These are phyloP conservation scores for Sycophila texana DNA, from an alignment of 2,888 invertebrate genomes.

Conservation along the genomic window DNA sequence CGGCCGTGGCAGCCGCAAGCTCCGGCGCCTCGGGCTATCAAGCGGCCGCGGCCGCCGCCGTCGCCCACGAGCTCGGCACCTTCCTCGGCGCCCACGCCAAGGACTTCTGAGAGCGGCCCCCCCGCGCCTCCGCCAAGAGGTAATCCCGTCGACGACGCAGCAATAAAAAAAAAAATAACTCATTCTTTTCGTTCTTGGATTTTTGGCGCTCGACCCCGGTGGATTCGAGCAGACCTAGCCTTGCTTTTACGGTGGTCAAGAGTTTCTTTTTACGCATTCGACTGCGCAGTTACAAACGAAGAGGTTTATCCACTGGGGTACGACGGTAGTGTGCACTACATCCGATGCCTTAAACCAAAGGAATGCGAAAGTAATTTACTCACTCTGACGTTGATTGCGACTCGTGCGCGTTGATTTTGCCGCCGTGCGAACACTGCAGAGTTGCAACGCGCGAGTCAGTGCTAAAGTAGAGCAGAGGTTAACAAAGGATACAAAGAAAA, in stretches of 20 bases:
- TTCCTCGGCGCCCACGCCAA: constrained; percentile 72
- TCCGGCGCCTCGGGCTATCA: constrained; percentile 42
- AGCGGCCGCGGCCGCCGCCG: constrained; percentile 48
- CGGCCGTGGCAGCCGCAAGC: constrained; percentile 45
- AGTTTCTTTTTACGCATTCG: no score
- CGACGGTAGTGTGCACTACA: constrained; percentile 45
- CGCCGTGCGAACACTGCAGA: not conserved
- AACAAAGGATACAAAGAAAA: constrained; percentile 31
- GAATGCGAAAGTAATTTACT: constrained; percentile 54
- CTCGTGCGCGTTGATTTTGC: no score
- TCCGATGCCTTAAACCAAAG: constrained; percentile 57
- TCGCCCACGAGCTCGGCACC: constrained; percentile 70
- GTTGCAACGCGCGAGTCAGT: not conserved
- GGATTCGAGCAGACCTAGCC: no score
- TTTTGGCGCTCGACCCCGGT: no score
- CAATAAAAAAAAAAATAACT: not conserved
- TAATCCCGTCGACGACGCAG: constrained; percentile 58
- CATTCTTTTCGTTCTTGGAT: no score
- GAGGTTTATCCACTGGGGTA: constrained; percentile 56
- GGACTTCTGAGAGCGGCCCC: constrained; percentile 73
- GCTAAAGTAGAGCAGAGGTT: constrained; percentile 33
- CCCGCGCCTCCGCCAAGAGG: constrained; percentile 67
- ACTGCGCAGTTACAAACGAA: not conserved
- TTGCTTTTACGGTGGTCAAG: no score
- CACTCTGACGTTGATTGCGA: constrained; percentile 40